Evolutionary conservation across 2,888 invertebrate species (phyloP).

Genomic region (Trichogramma dendrolimi): DNA sequence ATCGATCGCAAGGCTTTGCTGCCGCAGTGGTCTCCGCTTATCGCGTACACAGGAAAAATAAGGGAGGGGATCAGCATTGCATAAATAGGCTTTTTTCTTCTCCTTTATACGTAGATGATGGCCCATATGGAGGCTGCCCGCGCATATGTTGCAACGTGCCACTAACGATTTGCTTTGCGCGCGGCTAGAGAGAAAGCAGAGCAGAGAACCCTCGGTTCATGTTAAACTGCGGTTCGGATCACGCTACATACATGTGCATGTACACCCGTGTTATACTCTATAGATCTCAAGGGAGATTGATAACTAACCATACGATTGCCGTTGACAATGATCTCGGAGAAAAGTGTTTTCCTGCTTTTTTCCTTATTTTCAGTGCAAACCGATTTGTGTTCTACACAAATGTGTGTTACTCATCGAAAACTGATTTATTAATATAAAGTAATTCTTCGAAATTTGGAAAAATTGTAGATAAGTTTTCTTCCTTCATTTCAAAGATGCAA

Average conservation of each 20-base stretch:
- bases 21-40: constrained; percentile 9
- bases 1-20: constrained; percentile 11
- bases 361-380: too few relatives aligned
- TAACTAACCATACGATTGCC: constrained; percentile 49
- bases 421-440: too few relatives aligned
- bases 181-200: constrained; percentile 15
- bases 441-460: too few relatives aligned
- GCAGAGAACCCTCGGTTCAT: constrained; percentile 34
- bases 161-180: constrained; percentile 51
- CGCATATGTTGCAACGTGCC: constrained; percentile 52
- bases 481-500: too few relatives aligned
- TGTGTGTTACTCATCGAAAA: too few relatives aligned
- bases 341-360: constrained; percentile 14
- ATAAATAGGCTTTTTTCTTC: constrained; percentile 6
- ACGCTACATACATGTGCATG: constrained; percentile 5
- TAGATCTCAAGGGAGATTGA: constrained; percentile 44
- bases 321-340: constrained; percentile 34
- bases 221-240: constrained; percentile 48
- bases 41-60: neutral
- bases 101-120: constrained; percentile 29
- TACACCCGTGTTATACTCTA: neutral
- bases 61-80: constrained; percentile 1
- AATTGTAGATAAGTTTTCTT: too few relatives aligned
- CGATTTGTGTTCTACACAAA: too few relatives aligned
- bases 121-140: constrained; percentile 52